Conservation (phyloP, 2,888 invertebrate genomes). For the Branchellion lobata region DNA sequence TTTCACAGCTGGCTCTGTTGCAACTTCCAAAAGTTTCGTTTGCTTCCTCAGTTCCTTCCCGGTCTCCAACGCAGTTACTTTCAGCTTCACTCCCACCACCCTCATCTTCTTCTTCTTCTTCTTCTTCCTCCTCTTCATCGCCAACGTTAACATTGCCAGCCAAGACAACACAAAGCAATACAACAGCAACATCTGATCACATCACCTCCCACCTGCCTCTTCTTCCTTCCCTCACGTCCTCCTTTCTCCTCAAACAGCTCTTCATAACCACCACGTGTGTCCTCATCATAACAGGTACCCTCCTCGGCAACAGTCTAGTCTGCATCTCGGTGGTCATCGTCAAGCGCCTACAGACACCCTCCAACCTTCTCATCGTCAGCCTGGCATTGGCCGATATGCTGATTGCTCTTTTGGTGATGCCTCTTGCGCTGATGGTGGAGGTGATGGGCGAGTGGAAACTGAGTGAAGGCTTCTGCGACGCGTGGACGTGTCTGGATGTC, state of each 20-base stretch:
- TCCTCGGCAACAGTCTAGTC: conserved; percentile 65
- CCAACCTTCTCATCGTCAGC: conserved; percentile 57
- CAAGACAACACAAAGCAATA: neutral
- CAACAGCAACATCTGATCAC: neutral
- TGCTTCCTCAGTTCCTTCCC: too few relatives aligned
- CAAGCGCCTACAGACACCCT: conserved; percentile 63
- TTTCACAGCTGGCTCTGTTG: too few relatives aligned
- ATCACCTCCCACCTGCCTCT: too few relatives aligned
- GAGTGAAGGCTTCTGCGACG: conserved; percentile 61
- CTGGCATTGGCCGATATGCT: conserved; percentile 65
- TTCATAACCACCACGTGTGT: conserved; percentile 54
- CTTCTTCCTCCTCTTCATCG: too few relatives aligned
- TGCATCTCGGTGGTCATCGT: conserved; percentile 66
- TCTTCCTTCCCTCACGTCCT: too few relatives aligned
- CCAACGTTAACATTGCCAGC: too few relatives aligned
- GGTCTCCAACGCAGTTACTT: too few relatives aligned
- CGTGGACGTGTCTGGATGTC: conserved; percentile 65
- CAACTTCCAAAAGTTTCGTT: too few relatives aligned
- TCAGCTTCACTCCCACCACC: too few relatives aligned
- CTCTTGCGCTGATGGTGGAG: conserved; percentile 63
- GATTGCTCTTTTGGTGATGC: conserved; percentile 66
- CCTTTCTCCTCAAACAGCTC: neutral
- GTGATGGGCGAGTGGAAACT: conserved; percentile 59
- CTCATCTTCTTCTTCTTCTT: too few relatives aligned
- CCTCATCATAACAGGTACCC: conserved; percentile 62